Evolutionary conservation across 2,888 invertebrate species (phyloP).

Genomic region (Eristalis arbustorum): DNA sequence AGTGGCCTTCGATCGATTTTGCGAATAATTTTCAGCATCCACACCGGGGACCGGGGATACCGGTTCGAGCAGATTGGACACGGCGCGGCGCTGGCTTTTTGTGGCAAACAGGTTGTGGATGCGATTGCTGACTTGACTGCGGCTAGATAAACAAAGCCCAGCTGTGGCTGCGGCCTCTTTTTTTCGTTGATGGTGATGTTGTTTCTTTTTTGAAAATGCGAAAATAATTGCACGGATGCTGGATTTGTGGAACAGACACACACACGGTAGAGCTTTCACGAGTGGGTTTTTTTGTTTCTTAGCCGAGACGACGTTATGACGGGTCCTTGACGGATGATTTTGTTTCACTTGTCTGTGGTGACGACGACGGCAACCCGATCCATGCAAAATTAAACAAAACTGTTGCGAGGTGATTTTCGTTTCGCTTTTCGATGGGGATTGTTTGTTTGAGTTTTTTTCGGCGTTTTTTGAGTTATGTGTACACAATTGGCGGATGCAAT

Average conservation of each 20-base stretch:
- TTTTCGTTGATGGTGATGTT: constrained; percentile 1
- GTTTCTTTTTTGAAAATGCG: not conserved
- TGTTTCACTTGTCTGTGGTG: not conserved
- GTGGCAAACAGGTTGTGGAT: constrained; percentile 64
- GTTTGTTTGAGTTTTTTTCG: not conserved
- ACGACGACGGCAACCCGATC: not conserved
- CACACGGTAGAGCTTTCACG: not conserved
- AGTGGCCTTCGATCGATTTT: constrained; percentile 57
- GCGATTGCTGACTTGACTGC: constrained; percentile 22
- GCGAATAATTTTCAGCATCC: constrained; percentile 57
- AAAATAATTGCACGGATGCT: not conserved
- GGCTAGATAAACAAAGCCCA: constrained; percentile 48
- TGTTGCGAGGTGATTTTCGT: constrained; percentile 1
- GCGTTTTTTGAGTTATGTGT: not conserved
- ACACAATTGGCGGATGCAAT: not conserved
- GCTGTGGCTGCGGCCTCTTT: constrained; percentile 23
- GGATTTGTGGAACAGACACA: not conserved
- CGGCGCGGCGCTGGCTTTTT: constrained; percentile 17
- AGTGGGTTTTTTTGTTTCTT: not conserved
- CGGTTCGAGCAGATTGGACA: constrained; percentile 51
- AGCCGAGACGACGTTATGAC: not conserved
- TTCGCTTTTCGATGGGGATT: not conserved
- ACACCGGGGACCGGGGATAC: constrained; percentile 23
- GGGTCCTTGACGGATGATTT: constrained; percentile 26
- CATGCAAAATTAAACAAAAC: constrained; percentile 4